Evolutionary conservation across 2,113 vertebrate species (phyloP), one percentile per base, ranked within the genome.

Genomic region (Rhinolophus ferrumequinum): DNA sequence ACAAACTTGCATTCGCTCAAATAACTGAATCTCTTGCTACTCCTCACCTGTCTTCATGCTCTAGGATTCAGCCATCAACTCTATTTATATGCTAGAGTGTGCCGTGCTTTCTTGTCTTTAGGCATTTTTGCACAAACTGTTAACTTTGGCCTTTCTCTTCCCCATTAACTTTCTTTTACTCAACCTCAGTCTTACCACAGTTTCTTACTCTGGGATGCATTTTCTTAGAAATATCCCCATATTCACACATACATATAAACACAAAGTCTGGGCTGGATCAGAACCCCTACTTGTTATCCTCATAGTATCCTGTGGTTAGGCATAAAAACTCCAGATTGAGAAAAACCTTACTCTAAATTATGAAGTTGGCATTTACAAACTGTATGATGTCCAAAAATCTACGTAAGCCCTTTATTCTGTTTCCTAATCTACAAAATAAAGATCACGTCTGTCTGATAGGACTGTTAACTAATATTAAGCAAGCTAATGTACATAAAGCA

Each of bases 371-470:
- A 70, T 44, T 70, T 88, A 30, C 12, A 60, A 95, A 77, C 24
- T 93, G 28, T 41, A 44, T 67, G 5, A 83, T 30, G 22, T 26
- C 38, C 13, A 77, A 75, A 95, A 41, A 92, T 41, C 87, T 47
- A 77, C 16, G 33, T 70, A 94, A 94, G 21, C 15, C 44, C 30
- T 95, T 87, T 62, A 79, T 76, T 60, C 50, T 52, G 22, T 70
- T 94, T 92, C 33, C 28, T 92, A 26, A 56, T 90, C 16, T 88
- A 91, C 18, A 93, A 77, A 92, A 95, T 90, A 80, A 90, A 70
- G 44, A 69, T 38, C 50, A 35, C 24, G 84, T 67, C 13, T 96
- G 22, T 12, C 14, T 93, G 11, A 88, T 33, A 73, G 15, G 14
- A 87, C 8, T 67, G 5, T 88, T 79, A 96, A 92, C 35, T 67